Evolutionary conservation across 1,140 invertebrate species (phyloP).

Genomic region (Ips typographus): DNA sequence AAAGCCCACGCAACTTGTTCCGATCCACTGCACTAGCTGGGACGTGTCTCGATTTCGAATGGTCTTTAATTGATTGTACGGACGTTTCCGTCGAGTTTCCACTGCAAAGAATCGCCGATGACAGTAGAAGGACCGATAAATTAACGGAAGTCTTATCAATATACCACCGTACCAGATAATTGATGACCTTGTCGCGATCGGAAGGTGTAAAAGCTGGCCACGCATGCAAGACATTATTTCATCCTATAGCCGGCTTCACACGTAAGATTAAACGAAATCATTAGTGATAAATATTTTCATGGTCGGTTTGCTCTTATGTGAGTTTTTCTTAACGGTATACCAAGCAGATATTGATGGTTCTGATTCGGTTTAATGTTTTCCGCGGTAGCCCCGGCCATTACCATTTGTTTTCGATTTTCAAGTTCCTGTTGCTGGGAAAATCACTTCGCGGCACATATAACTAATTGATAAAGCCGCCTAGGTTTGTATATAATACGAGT

Average conservation of each 20-base stretch:
- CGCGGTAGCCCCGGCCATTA: constrained; percentile 24
- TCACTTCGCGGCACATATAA: not conserved
- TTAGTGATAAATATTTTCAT: constrained; percentile 35
- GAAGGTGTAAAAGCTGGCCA: constrained; percentile 20
- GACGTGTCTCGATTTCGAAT: constrained; percentile 18
- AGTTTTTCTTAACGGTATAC: constrained; percentile 32
- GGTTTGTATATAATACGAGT: not conserved
- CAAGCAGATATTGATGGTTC: constrained; percentile 27
- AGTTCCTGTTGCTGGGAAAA: constrained; percentile 20
- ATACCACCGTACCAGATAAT: not conserved
- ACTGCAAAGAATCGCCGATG: too few species aligned
- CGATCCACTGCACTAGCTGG: constrained; percentile 16
- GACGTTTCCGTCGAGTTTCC: not conserved
- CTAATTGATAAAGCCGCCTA: too few species aligned
- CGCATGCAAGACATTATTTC: constrained; percentile 19
- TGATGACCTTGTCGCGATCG: not conserved
- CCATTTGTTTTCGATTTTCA: constrained; percentile 24
- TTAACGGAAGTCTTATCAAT: constrained; percentile 4
- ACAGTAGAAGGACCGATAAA: not conserved
- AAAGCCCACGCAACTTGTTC: constrained; percentile 23
- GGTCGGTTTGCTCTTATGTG: constrained; percentile 28
- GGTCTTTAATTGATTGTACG: constrained; percentile 19
- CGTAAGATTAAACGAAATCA: constrained; percentile 32
- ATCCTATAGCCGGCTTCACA: constrained; percentile 29
- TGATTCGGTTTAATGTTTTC: constrained; percentile 36